These are phyloP conservation scores for Nymphalis c-album DNA, from an alignment of 2,888 invertebrate species.

Conservation along the genomic window DNA sequence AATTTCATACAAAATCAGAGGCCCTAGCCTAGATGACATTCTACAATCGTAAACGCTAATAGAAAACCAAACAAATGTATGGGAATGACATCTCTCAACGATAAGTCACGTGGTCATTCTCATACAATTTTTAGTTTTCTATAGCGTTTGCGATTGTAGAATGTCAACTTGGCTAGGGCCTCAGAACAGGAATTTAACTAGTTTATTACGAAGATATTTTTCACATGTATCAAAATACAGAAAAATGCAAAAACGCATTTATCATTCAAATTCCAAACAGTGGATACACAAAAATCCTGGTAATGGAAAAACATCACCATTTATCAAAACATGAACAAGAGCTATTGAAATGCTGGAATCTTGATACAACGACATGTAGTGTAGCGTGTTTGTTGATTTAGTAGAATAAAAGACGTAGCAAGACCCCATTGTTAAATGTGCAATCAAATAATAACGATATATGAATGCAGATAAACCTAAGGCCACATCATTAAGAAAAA, in stretches of 20 bases:
- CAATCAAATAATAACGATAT: neutral
- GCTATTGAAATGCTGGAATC: neutral
- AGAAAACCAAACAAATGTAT: no score
- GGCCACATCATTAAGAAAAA: no score
- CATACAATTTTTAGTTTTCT: no score
- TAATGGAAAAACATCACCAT: constrained; percentile 3
- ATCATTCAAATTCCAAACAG: neutral
- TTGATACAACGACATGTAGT: neutral
- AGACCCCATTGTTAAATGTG: neutral
- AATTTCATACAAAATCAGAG: no score
- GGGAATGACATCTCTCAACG: no score
- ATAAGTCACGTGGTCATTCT: no score
- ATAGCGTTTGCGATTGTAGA: no score
- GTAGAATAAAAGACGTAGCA: no score
- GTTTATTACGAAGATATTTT: neutral
- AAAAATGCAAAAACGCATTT: neutral
- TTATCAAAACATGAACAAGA: constrained; percentile 4
- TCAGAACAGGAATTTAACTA: neutral
- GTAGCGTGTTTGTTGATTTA: neutral
- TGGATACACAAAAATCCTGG: neutral
- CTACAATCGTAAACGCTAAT: no score
- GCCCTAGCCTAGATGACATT: no score
- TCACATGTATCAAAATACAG: neutral
- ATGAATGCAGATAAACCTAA: no score
- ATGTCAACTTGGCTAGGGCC: no score